Evolutionary conservation across 2,888 invertebrate species (phyloP).

Genomic region (Zelleria hepariella): DNA sequence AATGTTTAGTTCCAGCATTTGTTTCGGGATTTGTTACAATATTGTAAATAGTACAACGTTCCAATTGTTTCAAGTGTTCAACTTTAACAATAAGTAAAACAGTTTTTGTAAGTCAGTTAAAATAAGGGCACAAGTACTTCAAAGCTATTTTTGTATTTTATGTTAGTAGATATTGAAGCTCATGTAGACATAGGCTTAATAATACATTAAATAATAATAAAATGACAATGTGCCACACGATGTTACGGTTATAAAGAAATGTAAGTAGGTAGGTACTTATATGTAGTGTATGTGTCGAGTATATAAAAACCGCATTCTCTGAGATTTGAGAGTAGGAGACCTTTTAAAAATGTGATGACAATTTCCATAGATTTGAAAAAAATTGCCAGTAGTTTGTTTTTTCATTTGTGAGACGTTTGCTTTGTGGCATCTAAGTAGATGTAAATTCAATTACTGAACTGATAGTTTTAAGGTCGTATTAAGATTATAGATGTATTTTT

Average conservation of each 20-base stretch:
- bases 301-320: background rate
- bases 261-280: background rate
- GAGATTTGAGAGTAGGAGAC: slow-evolving; percentile 1
- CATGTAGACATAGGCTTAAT: slow-evolving; percentile 14
- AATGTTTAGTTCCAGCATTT: background rate
- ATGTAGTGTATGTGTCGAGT: background rate
- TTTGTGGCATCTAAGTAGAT: slow-evolving; percentile 27
- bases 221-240: slow-evolving; percentile 25
- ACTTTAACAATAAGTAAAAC: background rate
- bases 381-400: background rate
- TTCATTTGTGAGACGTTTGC: background rate
- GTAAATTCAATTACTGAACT: slow-evolving; percentile 42
- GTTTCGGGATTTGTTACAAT: background rate
- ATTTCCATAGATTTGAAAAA: background rate
- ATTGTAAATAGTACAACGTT: background rate
- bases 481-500: background rate
- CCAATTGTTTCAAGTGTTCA: background rate
- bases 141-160: slow-evolving; percentile 15
- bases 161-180: slow-evolving; percentile 14
- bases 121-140: slow-evolving; percentile 63
- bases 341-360: background rate
- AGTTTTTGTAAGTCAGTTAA: slow-evolving; percentile 6
- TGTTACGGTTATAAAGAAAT: background rate
- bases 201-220: slow-evolving; percentile 20
- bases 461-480: slow-evolving; percentile 43